phyloP scores from a whole-genome alignment of 2,797 vertebrate genomes.

The Chelon auratus region DNA sequence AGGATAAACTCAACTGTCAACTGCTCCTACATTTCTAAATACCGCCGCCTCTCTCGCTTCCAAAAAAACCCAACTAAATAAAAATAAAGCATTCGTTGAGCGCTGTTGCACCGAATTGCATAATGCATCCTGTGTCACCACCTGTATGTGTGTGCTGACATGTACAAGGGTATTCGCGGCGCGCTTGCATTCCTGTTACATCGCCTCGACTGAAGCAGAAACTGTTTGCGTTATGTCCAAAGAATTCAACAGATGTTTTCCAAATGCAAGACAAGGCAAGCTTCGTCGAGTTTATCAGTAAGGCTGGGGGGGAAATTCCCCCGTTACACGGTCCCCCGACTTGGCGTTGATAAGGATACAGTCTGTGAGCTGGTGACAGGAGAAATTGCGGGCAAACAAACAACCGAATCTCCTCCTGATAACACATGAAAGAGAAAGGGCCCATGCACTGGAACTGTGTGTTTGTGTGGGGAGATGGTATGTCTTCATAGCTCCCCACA shows the following conservation, averaged over 20 bases:
- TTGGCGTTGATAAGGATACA: slow-evolving; percentile 24
- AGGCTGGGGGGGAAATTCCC: slow-evolving; percentile 50
- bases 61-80: background rate
- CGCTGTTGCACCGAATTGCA: background rate
- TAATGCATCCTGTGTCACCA: background rate
- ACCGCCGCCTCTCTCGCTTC: too few relatives aligned
- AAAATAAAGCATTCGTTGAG: background rate
- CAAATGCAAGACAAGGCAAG: slow-evolving; percentile 68
- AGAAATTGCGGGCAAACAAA: slow-evolving; percentile 72
- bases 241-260: slow-evolving; percentile 73
- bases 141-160: slow-evolving; percentile 26
- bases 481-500: slow-evolving; percentile 52
- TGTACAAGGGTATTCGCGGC: slow-evolving; percentile 35
- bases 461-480: slow-evolving; percentile 35
- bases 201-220: slow-evolving; percentile 19
- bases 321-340: slow-evolving; percentile 29
- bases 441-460: slow-evolving; percentile 18
- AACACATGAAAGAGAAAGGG: slow-evolving; percentile 60
- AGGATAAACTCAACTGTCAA: too few relatives aligned
- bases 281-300: slow-evolving; percentile 57
- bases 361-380: slow-evolving; percentile 38
- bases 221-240: slow-evolving; percentile 50
- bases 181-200: slow-evolving; percentile 7
- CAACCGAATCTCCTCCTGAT: slow-evolving; percentile 49
- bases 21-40: too few relatives aligned